Conservation (phyloP, 2,113 vertebrate genomes). For the Pluvialis apricaria region DNA sequence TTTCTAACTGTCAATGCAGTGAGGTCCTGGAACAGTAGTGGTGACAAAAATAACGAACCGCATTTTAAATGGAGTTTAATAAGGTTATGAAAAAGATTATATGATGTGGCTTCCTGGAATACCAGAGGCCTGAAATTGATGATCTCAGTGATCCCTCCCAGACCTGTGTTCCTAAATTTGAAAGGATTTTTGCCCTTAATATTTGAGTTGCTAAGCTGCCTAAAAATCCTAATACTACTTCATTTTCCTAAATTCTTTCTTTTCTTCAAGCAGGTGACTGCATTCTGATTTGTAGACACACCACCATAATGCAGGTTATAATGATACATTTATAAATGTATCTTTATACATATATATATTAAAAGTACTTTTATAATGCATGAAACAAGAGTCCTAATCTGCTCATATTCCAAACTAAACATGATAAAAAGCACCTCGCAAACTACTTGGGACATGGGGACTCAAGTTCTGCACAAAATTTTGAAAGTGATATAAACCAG, state of each 20-base stretch:
- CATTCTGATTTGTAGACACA: neutral
- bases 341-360: too few relatives aligned
- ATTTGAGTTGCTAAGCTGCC: neutral
- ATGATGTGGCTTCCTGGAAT: neutral
- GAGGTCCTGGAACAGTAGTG: neutral
- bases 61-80: conserved; percentile 23
- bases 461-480: neutral
- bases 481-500: neutral
- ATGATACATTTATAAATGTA: neutral
- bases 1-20: neutral
- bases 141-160: neutral
- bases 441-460: neutral
- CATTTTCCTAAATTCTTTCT: neutral
- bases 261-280: neutral
- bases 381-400: neutral
- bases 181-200: neutral
- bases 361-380: neutral
- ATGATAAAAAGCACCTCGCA: neutral
- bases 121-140: neutral
- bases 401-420: neutral
- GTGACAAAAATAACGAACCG: neutral
- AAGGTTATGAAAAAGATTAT: conserved; percentile 11
- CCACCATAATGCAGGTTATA: neutral
- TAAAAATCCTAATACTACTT: neutral
- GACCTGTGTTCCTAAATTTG: neutral